Percentiles rank a stretch among this genome's conserved stretches.
These are phyloP conservation scores for Drosophila birchii DNA, from an alignment of 2,888 invertebrate species.

Conservation along the genomic window DNA sequence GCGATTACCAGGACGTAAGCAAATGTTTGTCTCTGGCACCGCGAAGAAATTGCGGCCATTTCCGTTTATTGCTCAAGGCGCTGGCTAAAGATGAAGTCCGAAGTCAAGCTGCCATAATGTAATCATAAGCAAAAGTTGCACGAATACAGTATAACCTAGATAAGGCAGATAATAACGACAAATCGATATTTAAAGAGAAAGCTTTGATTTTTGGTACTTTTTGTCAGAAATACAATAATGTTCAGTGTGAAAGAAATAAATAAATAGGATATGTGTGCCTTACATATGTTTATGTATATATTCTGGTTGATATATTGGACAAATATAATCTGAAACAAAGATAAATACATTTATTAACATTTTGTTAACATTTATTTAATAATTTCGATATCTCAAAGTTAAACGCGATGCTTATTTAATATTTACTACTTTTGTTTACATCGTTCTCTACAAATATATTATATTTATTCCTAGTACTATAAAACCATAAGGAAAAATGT, in stretches of 20 bases:
- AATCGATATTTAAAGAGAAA: not conserved
- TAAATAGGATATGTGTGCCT: too few species aligned
- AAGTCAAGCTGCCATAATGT: not conserved
- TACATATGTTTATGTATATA: not conserved
- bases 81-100: not conserved
- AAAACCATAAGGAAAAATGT: not conserved
- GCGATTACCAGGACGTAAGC: constrained; percentile 30
- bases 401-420: too few species aligned
- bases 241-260: too few species aligned
- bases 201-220: too few species aligned
- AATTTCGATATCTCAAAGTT: too few species aligned
- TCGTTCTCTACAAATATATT: too few species aligned
- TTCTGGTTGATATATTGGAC: not conserved
- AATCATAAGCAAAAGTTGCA: not conserved
- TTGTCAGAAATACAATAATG: too few species aligned
- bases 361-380: too few species aligned
- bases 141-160: not conserved
- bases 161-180: not conserved
- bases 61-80: constrained; percentile 38
- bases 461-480: too few species aligned
- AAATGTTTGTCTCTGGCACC: constrained; percentile 55
- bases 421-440: too few species aligned
- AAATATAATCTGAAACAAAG: too few species aligned
- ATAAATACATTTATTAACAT: too few species aligned
- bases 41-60: constrained; percentile 61